phyloP scores from a whole-genome alignment of 1,140 invertebrate genomes.

The Drosophila prosaltans region DNA sequence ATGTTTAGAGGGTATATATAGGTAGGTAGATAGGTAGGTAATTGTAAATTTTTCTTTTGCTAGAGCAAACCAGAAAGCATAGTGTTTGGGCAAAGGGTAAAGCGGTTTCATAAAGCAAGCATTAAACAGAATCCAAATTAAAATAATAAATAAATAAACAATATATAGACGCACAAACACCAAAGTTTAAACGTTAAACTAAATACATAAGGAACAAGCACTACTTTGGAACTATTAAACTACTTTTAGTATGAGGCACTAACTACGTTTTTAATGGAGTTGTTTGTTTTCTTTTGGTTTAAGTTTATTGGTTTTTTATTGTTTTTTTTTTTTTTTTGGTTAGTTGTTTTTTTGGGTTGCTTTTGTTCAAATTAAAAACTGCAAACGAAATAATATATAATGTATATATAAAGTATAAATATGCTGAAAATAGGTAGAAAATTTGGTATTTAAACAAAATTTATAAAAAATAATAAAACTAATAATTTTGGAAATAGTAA shows the following conservation, averaged over 20 bases:
- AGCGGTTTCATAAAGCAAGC: constrained; percentile 40
- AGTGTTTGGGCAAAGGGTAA: constrained; percentile 19
- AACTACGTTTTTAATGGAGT: constrained; percentile 73
- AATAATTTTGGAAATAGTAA: constrained; percentile 36
- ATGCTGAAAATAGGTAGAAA: constrained; percentile 82
- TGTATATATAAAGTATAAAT: constrained; percentile 49
- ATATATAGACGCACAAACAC: constrained; percentile 58
- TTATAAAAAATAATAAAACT: constrained; percentile 53
- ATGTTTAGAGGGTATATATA: too few species aligned
- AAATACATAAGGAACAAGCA: constrained; percentile 48
- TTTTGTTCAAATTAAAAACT: constrained; percentile 68
- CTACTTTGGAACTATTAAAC: constrained; percentile 57
- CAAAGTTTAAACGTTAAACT: constrained; percentile 51
- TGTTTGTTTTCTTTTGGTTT: constrained; percentile 30
- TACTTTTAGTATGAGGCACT: constrained; percentile 69
- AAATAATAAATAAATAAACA: constrained; percentile 31
- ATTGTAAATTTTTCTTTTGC: constrained; percentile 52
- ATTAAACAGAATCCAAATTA: constrained; percentile 52
- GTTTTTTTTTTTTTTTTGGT: constrained; percentile 39
- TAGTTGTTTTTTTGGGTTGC: constrained; percentile 57
- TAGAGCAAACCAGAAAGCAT: constrained; percentile 37
- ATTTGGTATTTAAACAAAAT: constrained; percentile 71
- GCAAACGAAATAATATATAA: constrained; percentile 78
- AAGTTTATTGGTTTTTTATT: constrained; percentile 45
- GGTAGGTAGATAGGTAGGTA: constrained; percentile 40